Percentiles rank a stretch among this genome's conserved stretches.
These are phyloP conservation scores for Caracal caracal DNA, from an alignment of 2,113 vertebrate genomes.

Conservation along the genomic window DNA sequence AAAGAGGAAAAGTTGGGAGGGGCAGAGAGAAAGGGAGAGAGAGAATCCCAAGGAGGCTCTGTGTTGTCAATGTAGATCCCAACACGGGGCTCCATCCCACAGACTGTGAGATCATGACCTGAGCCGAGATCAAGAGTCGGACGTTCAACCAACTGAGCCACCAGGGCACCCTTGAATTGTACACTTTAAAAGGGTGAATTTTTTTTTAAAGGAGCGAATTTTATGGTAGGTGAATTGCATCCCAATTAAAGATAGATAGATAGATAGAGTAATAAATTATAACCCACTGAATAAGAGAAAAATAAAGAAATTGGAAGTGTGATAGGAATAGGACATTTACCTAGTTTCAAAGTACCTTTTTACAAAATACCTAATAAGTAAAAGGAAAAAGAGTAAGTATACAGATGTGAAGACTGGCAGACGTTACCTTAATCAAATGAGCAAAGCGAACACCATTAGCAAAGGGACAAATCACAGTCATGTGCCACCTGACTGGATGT, in stretches of 20 bases:
- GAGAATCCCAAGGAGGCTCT: too few relatives aligned
- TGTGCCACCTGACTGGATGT: background rate
- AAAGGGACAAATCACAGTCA: background rate
- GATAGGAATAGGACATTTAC: background rate
- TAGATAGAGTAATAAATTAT: background rate
- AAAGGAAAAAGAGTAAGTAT: background rate
- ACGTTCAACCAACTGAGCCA: too few relatives aligned
- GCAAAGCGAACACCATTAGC: background rate
- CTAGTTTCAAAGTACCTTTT: background rate
- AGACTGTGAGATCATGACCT: too few relatives aligned
- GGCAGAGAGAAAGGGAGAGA: too few relatives aligned
- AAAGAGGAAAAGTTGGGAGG: too few relatives aligned
- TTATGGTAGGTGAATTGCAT: background rate
- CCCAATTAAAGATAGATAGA: background rate
- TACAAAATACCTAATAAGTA: background rate
- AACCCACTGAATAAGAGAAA: background rate
- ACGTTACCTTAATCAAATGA: background rate
- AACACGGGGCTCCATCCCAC: too few relatives aligned
- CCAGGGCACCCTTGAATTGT: background rate
- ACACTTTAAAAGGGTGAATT: background rate
- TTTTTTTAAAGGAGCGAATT: background rate
- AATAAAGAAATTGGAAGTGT: background rate
- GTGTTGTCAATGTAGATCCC: too few relatives aligned
- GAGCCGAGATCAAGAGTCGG: too few relatives aligned
- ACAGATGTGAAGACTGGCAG: background rate